A percentile compares a stretch with the other conserved stretches of the same genome.
Evolutionary conservation across 2,888 invertebrate species (phyloP).

Genomic region (Ecliptopera silaceata): DNA sequence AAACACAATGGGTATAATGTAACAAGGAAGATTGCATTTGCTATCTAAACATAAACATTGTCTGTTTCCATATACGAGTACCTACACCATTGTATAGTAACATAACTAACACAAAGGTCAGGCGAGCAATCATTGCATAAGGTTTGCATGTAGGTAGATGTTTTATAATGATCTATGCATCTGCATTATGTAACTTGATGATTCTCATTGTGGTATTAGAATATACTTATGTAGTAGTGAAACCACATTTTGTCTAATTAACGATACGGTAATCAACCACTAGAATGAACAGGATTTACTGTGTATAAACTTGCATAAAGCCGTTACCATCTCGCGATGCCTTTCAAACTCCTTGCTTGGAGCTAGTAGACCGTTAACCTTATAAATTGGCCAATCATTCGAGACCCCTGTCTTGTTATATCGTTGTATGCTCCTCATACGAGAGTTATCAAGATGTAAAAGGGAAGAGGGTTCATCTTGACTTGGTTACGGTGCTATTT

Average conservation of each 20-base stretch:
- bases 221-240: slow-evolving; percentile 4
- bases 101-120: slow-evolving; percentile 63
- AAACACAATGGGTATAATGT: slow-evolving; percentile 37
- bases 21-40: slow-evolving; percentile 39
- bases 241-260: slow-evolving; percentile 1
- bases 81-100: slow-evolving; percentile 31
- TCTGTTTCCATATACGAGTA: slow-evolving; percentile 18
- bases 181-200: slow-evolving; percentile 42
- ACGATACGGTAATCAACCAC: background rate
- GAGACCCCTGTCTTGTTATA: slow-evolving; percentile 37
- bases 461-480: slow-evolving; percentile 46
- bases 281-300: slow-evolving; percentile 17
- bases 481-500: slow-evolving; percentile 48
- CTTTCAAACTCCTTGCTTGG: slow-evolving; percentile 39
- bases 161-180: slow-evolving; percentile 45
- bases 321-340: slow-evolving; percentile 36
- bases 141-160: slow-evolving; percentile 38
- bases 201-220: slow-evolving; percentile 12
- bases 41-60: slow-evolving; percentile 22
- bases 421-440: slow-evolving; percentile 31
- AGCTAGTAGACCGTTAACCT: slow-evolving; percentile 53
- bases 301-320: slow-evolving; percentile 35
- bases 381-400: slow-evolving; percentile 54
- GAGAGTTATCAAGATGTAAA: slow-evolving; percentile 42
- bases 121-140: slow-evolving; percentile 45